Conservation (phyloP, 2,888 invertebrate species). For the Meandrusa payeni region DNA sequence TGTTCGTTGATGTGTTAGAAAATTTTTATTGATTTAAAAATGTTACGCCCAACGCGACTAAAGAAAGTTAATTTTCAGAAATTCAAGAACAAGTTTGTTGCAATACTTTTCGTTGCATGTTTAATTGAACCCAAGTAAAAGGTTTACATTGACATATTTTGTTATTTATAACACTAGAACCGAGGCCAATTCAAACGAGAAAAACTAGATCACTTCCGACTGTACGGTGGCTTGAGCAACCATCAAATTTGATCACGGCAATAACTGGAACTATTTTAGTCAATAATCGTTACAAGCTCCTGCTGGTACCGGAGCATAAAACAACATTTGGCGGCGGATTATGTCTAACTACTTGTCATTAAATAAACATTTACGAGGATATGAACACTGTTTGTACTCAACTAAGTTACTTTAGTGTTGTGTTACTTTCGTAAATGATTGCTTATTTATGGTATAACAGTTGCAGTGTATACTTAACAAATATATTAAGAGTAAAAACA, state of each 20-base stretch:
- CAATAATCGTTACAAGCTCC: conserved; percentile 11
- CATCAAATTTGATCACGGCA: not conserved
- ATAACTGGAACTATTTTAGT: conserved; percentile 5
- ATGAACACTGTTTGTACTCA: not conserved
- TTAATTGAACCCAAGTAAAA: too few relatives aligned
- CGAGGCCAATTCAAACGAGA: not conserved
- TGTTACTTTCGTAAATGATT: conserved; percentile 1
- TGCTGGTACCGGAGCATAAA: conserved; percentile 11
- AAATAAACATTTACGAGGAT: conserved; percentile 13
- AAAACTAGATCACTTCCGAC: not conserved
- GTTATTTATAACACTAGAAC: too few relatives aligned
- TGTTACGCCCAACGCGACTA: too few relatives aligned
- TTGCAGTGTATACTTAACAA: too few relatives aligned
- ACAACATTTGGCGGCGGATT: conserved; percentile 8
- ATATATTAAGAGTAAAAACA: too few relatives aligned
- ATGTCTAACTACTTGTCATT: conserved; percentile 14
- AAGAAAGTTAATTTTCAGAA: too few relatives aligned
- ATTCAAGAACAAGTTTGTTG: too few relatives aligned
- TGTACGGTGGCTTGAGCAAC: not conserved
- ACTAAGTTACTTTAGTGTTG: conserved; percentile 1
- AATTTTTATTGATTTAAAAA: too few relatives aligned
- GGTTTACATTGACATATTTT: too few relatives aligned
- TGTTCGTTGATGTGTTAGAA: too few relatives aligned
- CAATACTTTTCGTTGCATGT: too few relatives aligned
- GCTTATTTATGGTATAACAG: not conserved